These are phyloP conservation scores for Leptosomus discolor DNA, from an alignment of 2,113 vertebrate species.

Conservation along the genomic window DNA sequence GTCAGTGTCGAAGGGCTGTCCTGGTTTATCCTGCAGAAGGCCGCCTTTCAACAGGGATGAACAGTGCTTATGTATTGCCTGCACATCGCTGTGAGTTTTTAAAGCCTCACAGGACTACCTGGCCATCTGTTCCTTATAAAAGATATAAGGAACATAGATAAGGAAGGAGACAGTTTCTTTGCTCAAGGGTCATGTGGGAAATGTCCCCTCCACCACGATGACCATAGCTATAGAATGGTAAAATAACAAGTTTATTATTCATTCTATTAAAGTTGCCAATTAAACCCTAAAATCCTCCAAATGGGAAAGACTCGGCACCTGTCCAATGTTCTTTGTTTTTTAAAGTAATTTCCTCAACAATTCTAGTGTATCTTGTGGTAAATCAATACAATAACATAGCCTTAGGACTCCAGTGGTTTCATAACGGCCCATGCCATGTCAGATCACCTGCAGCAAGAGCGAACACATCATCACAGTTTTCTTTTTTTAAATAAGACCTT, in stretches of 20 bases:
- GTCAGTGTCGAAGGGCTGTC: rapidly evolving
- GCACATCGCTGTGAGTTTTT: background rate
- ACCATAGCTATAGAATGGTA: background rate
- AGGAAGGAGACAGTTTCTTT: background rate
- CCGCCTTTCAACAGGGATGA: background rate
- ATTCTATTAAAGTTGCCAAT: background rate
- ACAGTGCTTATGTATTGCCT: background rate
- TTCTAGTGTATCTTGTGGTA: background rate
- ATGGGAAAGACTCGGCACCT: background rate
- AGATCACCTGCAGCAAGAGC: background rate
- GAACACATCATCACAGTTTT: background rate
- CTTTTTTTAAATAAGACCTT: background rate
- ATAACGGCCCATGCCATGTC: background rate
- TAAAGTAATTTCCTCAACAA: background rate
- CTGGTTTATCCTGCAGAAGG: background rate
- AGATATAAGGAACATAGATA: background rate
- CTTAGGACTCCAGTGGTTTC: background rate
- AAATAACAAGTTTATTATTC: background rate
- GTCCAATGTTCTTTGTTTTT: background rate
- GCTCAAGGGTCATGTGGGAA: background rate
- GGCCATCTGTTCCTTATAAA: background rate
- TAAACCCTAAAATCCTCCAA: background rate
- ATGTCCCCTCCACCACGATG: background rate
- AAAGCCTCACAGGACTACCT: background rate
- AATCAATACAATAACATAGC: background rate